A percentile compares a stretch with the other conserved stretches of the same genome.
Evolutionary conservation across 2,113 vertebrate species (phyloP).

Genomic region (Panthera leo): DNA sequence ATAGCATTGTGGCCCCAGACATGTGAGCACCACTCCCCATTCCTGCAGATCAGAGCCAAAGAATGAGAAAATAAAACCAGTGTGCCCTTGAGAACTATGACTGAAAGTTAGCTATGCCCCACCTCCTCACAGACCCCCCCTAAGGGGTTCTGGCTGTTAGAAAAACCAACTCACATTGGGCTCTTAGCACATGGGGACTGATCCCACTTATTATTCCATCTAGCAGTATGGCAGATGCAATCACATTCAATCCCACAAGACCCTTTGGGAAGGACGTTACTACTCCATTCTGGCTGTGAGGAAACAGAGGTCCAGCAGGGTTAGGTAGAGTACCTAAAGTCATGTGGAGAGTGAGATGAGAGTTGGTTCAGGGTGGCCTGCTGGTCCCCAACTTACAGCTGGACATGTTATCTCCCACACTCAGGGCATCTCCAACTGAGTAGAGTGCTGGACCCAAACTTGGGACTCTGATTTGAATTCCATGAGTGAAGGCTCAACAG

Average conservation of each 20-base stretch:
- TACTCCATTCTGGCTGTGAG: neutral
- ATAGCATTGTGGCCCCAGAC: accelerated
- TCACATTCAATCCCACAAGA: neutral
- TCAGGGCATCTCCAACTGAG: neutral
- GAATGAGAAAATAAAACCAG: neutral
- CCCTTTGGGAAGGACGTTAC: neutral
- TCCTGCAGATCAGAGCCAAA: neutral
- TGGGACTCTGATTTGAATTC: slow-evolving; percentile 36
- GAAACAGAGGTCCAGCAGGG: neutral
- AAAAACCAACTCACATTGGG: neutral
- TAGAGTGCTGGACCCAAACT: neutral
- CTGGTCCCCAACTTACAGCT: too few relatives aligned
- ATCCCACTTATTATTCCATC: neutral
- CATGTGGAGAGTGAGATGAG: neutral
- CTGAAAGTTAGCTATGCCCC: neutral
- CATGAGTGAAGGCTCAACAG: neutral
- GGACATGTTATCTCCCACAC: neutral
- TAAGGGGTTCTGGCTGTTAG: neutral
- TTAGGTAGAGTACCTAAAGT: too few relatives aligned
- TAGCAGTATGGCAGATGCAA: neutral
- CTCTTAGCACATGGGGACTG: neutral
- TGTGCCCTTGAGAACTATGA: neutral
- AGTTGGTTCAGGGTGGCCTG: neutral
- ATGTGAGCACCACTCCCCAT: neutral
- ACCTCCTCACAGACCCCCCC: neutral